Evolutionary conservation across 2,113 vertebrate genomes (phyloP), one percentile per base, ranked within the genome.

Genomic region (Charina bottae): DNA sequence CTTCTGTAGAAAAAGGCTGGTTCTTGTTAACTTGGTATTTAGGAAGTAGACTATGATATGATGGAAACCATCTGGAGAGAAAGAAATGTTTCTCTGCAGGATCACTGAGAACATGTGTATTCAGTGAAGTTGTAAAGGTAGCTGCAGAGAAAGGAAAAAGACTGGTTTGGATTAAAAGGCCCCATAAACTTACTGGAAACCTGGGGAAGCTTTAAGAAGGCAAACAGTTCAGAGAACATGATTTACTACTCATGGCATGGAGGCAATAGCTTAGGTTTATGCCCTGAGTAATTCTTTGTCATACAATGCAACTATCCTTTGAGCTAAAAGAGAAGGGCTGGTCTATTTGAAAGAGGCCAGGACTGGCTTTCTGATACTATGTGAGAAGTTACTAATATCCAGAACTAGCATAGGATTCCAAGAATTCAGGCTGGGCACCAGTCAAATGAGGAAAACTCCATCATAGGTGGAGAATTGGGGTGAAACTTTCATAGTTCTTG

Each of bases 221-320:
- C 33, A 83, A 58, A 78, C 53, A 37, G 6, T 19, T 83, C 54
- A 56, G 68, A 58, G 21, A 58, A 42, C 0, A 11, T 28, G 53
- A 90, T 83, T 90, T 37, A 90, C 89, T 83, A 33, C 33, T 54
- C 21, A 83, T 90, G 54, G 89, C 68, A 90, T 90, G 6, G 11
- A 56, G 21, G n/a, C 68, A 90, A 11, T 2, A 83, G 54, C 54
- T 13, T 83, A 42, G 89, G n/a, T 90, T 83, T 90, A 90, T 83
- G 68, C 68, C 42, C 68, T 23, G 10, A 56, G 11, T 58, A 90
- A 90, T 83, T 58, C 64, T 58, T 90, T 56, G 54, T 56, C 83
- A 90, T 90, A 90, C 6, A 90, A 90, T 83, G 56, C 15, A 58
- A 90, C 33, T 37, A 24, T 13, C 58, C 37, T 83, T 58, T 58